Evolutionary conservation across 2,113 vertebrate genomes (phyloP).

Genomic region (Neodontobutis hainanensis): DNA sequence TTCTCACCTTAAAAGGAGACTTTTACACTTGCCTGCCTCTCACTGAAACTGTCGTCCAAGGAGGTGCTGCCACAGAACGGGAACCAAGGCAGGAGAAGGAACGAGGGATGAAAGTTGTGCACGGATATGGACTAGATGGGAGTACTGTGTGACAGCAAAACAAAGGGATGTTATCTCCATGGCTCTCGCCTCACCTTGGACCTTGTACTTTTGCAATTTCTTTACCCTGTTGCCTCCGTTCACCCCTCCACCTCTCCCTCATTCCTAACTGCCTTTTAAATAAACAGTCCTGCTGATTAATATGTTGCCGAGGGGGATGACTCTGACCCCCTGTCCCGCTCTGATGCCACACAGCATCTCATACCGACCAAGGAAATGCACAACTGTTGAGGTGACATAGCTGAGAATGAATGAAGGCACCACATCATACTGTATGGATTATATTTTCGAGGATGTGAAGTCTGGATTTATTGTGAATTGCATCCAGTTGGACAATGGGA

Average conservation of each 20-base stretch:
- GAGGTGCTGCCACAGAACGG: slow-evolving; percentile 46
- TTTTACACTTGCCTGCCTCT: slow-evolving; percentile 69
- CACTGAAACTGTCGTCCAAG: slow-evolving; percentile 52
- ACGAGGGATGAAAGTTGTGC: slow-evolving; percentile 28
- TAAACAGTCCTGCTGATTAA: slow-evolving; percentile 73
- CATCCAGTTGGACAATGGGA: slow-evolving; percentile 54
- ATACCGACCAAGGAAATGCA: slow-evolving; percentile 57
- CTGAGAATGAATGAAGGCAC: background rate
- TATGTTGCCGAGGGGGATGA: slow-evolving; percentile 69
- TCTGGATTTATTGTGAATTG: slow-evolving; percentile 27
- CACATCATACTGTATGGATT: slow-evolving; percentile 24
- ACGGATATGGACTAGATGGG: slow-evolving; percentile 48
- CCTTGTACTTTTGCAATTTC: slow-evolving; percentile 47
- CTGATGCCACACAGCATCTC: slow-evolving; percentile 59
- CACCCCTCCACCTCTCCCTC: slow-evolving; percentile 49
- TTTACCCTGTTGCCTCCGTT: slow-evolving; percentile 30
- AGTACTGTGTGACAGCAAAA: slow-evolving; percentile 41
- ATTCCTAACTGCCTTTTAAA: slow-evolving; percentile 55
- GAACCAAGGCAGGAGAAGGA: slow-evolving; percentile 51
- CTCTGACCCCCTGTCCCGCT: slow-evolving; percentile 48
- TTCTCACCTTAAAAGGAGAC: slow-evolving; percentile 84
- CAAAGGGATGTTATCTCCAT: slow-evolving; percentile 59
- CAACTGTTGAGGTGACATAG: slow-evolving; percentile 70
- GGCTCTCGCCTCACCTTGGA: slow-evolving; percentile 46
- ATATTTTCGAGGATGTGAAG: slow-evolving; percentile 46